Conservation (phyloP, 2,113 vertebrate species). For the Scatophagus argus region DNA sequence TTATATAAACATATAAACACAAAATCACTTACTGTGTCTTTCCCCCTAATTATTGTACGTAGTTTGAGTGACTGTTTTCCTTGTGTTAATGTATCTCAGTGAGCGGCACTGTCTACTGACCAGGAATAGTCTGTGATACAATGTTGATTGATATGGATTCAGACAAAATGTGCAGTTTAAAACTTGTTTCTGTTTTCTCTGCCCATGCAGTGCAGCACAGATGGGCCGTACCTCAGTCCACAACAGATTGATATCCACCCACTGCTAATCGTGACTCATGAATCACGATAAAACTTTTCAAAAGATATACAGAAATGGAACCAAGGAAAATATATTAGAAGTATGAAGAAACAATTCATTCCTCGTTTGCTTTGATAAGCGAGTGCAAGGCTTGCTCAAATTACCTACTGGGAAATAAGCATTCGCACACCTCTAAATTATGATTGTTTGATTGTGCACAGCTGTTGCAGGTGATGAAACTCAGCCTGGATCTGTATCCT, state of each 20-base stretch:
- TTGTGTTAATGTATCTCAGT: background rate
- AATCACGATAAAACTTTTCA: conserved; percentile 9
- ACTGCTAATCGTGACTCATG: conserved; percentile 11
- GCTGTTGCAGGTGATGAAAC: conserved; percentile 38
- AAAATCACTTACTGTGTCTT: too few species aligned
- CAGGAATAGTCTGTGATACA: background rate
- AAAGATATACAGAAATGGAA: background rate
- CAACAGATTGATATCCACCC: conserved; percentile 24
- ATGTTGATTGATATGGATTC: conserved; percentile 4
- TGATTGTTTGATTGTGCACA: conserved; percentile 35
- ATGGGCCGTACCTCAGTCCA: background rate
- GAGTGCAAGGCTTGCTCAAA: conserved; percentile 19
- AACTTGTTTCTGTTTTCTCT: background rate
- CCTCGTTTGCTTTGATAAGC: conserved; percentile 27
- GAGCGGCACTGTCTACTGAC: conserved; percentile 6
- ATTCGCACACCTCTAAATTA: conserved; percentile 18
- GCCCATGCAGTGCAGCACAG: conserved; percentile 14
- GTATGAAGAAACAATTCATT: conserved; percentile 2
- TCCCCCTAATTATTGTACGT: background rate
- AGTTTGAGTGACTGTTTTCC: background rate
- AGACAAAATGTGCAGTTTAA: background rate
- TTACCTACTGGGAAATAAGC: conserved; percentile 28
- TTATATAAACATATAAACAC: background rate
- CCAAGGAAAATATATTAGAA: background rate
- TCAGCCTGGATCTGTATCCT: conserved; percentile 7